Percentiles rank a stretch among this genome's conserved stretches.
phyloP scores from a whole-genome alignment of 2,113 vertebrate species.

The Choloepus hoffmanni region DNA sequence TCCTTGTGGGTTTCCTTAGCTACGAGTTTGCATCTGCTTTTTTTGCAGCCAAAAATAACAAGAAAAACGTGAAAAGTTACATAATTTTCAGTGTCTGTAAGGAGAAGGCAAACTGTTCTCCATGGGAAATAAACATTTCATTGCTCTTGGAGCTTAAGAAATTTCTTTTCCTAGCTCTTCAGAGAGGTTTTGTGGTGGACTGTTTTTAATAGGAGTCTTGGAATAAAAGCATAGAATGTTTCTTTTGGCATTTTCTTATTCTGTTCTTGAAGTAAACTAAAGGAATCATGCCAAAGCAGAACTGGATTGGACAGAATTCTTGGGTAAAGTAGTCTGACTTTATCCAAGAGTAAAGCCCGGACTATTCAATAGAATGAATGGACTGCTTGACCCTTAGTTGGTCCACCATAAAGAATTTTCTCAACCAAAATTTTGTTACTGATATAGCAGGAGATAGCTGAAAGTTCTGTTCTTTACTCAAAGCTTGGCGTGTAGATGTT shows the following conservation, averaged over 20 bases:
- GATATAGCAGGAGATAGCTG: neutral
- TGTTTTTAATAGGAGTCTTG: neutral
- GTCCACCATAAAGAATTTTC: neutral
- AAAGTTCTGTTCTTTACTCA: neutral
- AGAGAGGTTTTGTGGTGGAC: neutral
- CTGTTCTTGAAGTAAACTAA: neutral
- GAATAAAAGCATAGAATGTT: neutral
- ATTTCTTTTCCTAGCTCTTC: neutral
- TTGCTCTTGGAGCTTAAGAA: neutral
- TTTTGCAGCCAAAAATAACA: neutral
- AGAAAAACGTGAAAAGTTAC: neutral
- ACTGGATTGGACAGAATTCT: neutral
- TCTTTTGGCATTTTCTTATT: neutral
- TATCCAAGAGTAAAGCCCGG: neutral
- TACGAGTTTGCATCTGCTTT: neutral
- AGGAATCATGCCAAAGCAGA: neutral
- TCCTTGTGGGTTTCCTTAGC: neutral
- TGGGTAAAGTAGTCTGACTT: neutral
- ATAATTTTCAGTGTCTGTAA: neutral
- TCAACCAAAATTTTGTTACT: neutral
- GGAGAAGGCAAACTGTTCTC: slow-evolving; percentile 5
- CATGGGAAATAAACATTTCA: neutral
- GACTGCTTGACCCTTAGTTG: neutral
- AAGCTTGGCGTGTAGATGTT: neutral
- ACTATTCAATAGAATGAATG: neutral